A percentile compares a stretch with the other conserved stretches of the same genome.
Evolutionary conservation across 2,888 invertebrate species (phyloP).

Genomic region (Phyllotreta striolata): DNA sequence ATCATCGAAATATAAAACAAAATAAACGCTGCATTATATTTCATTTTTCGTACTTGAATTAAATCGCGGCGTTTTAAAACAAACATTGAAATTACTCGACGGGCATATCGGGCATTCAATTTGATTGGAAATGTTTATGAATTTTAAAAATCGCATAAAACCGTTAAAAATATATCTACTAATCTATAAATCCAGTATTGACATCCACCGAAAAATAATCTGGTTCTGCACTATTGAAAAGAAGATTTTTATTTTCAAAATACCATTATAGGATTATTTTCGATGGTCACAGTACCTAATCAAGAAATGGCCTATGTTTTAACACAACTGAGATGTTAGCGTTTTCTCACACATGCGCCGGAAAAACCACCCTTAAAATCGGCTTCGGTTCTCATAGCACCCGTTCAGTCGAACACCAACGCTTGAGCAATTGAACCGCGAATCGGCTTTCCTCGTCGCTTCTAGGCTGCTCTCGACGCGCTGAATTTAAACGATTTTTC

Average conservation of each 20-base stretch:
- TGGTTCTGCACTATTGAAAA: neutral
- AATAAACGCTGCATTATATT: too few relatives aligned
- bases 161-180: too few relatives aligned
- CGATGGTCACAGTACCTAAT: conserved; percentile 16
- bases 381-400: conserved; percentile 13
- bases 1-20: too few relatives aligned
- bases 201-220: neutral
- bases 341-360: conserved; percentile 34
- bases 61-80: too few relatives aligned
- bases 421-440: conserved; percentile 8
- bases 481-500: too few relatives aligned
- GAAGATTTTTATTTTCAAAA: conserved; percentile 1
- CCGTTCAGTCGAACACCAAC: conserved; percentile 25
- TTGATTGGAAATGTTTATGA: too few relatives aligned
- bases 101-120: too few relatives aligned
- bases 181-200: too few relatives aligned
- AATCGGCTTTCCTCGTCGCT: conserved; percentile 1
- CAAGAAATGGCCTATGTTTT: conserved; percentile 28
- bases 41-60: too few relatives aligned
- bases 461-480: neutral
- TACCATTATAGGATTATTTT: conserved; percentile 14
- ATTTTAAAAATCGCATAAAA: too few relatives aligned
- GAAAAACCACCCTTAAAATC: conserved; percentile 27
- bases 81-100: too few relatives aligned
- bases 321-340: conserved; percentile 36